Percentiles rank a stretch among this genome's conserved stretches.
Conservation (phyloP, 1,140 invertebrate species). For the Helicoverpa zea region DNA sequence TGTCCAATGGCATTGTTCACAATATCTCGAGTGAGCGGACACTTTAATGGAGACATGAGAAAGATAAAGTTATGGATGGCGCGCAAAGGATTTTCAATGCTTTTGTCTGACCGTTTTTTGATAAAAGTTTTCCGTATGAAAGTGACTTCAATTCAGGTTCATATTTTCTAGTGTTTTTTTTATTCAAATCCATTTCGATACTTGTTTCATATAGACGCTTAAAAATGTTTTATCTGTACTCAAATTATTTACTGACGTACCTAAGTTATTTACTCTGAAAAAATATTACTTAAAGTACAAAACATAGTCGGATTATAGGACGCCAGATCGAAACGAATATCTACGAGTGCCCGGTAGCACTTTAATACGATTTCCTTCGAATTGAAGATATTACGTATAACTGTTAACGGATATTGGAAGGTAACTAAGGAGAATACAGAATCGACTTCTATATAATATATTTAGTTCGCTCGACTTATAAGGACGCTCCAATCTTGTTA, state of each 20-base stretch:
- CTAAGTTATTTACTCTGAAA: too few species aligned
- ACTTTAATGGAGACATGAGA: background rate
- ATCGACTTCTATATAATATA: conserved; percentile 34
- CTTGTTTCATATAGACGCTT: background rate
- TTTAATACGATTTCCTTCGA: background rate
- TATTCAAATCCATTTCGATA: too few species aligned
- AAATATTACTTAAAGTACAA: too few species aligned
- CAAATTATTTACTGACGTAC: too few species aligned
- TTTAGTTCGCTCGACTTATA: conserved; percentile 43
- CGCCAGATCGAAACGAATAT: too few species aligned
- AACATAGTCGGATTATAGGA: too few species aligned
- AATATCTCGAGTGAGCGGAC: background rate
- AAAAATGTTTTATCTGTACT: background rate
- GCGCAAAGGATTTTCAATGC: too few species aligned
- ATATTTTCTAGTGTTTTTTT: too few species aligned
- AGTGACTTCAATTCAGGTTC: too few species aligned
- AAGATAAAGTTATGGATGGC: conserved; percentile 4
- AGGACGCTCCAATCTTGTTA: conserved; percentile 49
- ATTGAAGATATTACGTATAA: conserved; percentile 12
- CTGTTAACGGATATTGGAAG: background rate
- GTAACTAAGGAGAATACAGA: background rate
- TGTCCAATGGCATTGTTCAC: background rate
- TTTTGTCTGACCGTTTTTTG: too few species aligned
- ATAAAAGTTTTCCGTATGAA: too few species aligned
- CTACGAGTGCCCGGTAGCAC: background rate